Evolutionary conservation across 2,113 vertebrate genomes (phyloP).

Genomic region (Oreochromis tanganicae): DNA sequence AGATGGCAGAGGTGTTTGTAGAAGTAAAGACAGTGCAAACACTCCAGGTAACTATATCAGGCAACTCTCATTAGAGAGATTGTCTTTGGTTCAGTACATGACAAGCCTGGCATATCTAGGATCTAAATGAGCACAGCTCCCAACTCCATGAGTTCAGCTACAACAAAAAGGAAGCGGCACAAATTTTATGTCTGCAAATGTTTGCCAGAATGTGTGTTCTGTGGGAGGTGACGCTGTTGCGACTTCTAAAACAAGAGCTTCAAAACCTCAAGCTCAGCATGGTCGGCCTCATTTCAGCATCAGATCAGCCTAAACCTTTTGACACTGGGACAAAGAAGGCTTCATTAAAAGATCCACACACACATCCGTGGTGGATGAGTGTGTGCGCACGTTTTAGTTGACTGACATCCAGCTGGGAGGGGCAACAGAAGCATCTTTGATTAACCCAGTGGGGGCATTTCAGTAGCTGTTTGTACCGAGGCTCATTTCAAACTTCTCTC

Average conservation of each 20-base stretch:
- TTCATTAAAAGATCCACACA: slow-evolving; percentile 57
- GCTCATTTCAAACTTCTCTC: slow-evolving; percentile 4
- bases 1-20: slow-evolving; percentile 26
- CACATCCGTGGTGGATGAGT: background rate
- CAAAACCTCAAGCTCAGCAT: slow-evolving; percentile 54
- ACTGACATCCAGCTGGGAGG: slow-evolving; percentile 60
- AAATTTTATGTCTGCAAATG: slow-evolving; percentile 5
- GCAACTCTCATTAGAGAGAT: slow-evolving; percentile 51
- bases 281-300: slow-evolving; percentile 41
- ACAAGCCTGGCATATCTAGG: background rate
- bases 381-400: background rate
- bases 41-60: slow-evolving; percentile 47
- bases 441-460: slow-evolving; percentile 45
- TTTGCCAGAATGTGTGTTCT: slow-evolving; percentile 38
- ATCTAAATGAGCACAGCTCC: slow-evolving; percentile 32
- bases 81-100: slow-evolving; percentile 23
- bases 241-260: slow-evolving; percentile 51
- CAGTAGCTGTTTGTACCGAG: slow-evolving; percentile 1
- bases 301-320: slow-evolving; percentile 31
- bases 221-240: slow-evolving; percentile 36
- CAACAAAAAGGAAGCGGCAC: slow-evolving; percentile 6
- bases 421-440: slow-evolving; percentile 54
- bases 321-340: slow-evolving; percentile 44
- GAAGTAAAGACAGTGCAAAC: slow-evolving; percentile 16
- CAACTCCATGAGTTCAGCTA: slow-evolving; percentile 24